These are phyloP conservation scores for Stomorhina lunata DNA, from an alignment of 2,888 invertebrate species.

Conservation along the genomic window DNA sequence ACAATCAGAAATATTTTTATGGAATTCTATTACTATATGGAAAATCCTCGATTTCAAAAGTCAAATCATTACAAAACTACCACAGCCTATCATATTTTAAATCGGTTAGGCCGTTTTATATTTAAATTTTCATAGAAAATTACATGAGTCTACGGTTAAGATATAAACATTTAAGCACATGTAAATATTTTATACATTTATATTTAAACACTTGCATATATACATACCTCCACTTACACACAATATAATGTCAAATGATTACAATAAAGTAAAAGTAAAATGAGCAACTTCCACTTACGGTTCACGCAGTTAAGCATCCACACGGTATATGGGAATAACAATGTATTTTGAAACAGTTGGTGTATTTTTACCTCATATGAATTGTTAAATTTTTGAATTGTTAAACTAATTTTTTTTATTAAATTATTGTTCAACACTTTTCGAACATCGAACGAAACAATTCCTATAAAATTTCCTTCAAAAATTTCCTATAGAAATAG, in stretches of 20 bases:
- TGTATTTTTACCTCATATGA: background rate
- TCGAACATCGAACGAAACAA: background rate
- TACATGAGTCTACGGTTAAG: no score
- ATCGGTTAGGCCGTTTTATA: no score
- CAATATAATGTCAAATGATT: background rate
- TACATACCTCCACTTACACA: background rate
- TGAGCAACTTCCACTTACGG: background rate
- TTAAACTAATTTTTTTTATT: background rate
- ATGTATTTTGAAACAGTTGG: background rate
- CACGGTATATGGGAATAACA: background rate
- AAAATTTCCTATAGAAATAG: no score
- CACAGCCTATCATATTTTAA: no score
- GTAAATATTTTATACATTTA: constrained; percentile 2
- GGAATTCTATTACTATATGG: no score
- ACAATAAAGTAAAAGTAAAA: background rate
- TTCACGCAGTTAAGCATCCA: background rate
- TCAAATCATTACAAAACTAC: no score
- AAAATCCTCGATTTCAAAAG: no score
- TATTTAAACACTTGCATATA: background rate
- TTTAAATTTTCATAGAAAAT: no score
- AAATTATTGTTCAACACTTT: background rate
- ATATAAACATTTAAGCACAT: background rate
- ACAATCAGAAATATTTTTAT: no score
- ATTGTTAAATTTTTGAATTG: background rate
- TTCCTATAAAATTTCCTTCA: no score